Evolutionary conservation across 2,797 vertebrate genomes (phyloP).

Genomic region (Ciconia nigra): DNA sequence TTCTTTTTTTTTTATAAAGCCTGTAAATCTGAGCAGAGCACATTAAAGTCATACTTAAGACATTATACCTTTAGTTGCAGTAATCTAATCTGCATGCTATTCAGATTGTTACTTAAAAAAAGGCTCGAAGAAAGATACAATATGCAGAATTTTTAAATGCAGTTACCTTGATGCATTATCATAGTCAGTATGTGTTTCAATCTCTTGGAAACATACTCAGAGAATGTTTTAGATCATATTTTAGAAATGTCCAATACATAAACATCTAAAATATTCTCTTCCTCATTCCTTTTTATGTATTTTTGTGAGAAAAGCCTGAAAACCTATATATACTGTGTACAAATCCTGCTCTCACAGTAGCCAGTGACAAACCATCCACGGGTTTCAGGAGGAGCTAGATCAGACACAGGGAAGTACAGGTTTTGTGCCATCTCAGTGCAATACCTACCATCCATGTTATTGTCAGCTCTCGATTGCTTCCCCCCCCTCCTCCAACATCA

Average conservation of each 20-base stretch:
- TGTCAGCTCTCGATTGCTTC: slow-evolving; percentile 89
- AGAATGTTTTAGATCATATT: neutral
- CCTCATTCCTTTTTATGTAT: neutral
- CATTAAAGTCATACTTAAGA: neutral
- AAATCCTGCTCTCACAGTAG: neutral
- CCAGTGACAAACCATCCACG: neutral
- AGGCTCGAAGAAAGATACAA: neutral
- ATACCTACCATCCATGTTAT: slow-evolving; percentile 94
- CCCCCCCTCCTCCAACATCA: slow-evolving; percentile 90
- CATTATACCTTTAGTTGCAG: neutral
- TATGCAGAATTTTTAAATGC: neutral
- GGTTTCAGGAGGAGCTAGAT: neutral
- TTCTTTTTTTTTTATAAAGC: neutral
- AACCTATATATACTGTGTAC: neutral
- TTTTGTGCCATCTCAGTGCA: neutral
- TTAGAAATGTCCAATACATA: neutral
- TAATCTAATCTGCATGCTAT: neutral
- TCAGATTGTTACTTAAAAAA: neutral
- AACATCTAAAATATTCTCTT: neutral
- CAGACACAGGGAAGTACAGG: neutral
- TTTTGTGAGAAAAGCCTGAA: neutral
- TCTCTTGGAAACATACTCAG: neutral
- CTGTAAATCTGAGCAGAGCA: neutral
- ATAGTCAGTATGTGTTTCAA: neutral
- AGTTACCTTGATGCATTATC: neutral